Evolutionary conservation across 2,113 vertebrate genomes (phyloP).

Genomic region (Herpailurus yagouaroundi): DNA sequence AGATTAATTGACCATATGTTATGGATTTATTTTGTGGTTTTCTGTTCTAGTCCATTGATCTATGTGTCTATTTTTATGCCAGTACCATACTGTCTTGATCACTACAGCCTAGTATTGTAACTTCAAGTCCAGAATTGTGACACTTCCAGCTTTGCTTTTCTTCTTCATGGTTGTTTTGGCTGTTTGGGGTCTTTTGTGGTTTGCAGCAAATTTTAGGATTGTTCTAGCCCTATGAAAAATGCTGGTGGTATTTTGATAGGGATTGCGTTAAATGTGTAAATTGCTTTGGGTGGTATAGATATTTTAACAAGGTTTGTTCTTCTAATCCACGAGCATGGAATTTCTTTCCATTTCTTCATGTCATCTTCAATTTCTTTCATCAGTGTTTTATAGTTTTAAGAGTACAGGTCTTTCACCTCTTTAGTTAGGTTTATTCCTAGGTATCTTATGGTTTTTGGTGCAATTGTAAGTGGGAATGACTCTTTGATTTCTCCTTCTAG

Average conservation of each 20-base stretch:
- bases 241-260: background rate
- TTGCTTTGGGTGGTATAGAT: background rate
- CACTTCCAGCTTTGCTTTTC: background rate
- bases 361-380: background rate
- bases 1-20: background rate
- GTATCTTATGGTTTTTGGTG: background rate
- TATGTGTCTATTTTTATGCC: background rate
- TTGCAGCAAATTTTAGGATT: background rate
- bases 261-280: background rate
- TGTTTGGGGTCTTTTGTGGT: background rate
- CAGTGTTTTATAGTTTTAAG: background rate
- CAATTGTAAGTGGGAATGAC: background rate
- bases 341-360: background rate
- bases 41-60: background rate
- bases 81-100: background rate
- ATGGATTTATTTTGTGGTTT: background rate
- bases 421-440: background rate
- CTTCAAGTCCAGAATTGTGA: background rate
- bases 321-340: background rate
- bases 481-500: background rate
- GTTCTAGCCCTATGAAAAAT: background rate
- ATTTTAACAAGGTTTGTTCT: background rate
- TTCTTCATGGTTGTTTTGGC: background rate
- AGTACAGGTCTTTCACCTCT: background rate
- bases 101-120: background rate